A percentile compares a stretch with the other conserved stretches of the same genome.
phyloP scores from a whole-genome alignment of 2,797 vertebrate genomes.

The Sebastes oblongus region DNA sequence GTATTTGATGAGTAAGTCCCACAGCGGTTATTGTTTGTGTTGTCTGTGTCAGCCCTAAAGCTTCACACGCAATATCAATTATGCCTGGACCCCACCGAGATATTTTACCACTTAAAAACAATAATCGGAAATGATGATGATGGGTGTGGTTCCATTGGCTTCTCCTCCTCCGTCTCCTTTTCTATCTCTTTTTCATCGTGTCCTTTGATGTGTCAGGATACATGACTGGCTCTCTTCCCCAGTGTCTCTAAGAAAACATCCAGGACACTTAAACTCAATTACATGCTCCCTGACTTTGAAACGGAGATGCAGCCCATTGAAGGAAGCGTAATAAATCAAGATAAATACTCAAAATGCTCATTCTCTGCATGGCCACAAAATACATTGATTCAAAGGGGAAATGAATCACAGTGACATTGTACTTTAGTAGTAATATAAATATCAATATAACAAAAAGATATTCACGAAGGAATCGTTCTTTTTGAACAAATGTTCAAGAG shows the following conservation, averaged over 20 bases:
- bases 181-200: constrained; percentile 2
- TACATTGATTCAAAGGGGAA: constrained; percentile 22
- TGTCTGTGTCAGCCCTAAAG: constrained; percentile 9
- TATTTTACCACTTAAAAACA: constrained; percentile 32
- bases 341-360: constrained; percentile 33
- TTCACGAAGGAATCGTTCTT: neutral
- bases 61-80: constrained; percentile 30
- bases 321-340: constrained; percentile 45
- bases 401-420: neutral
- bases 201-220: constrained; percentile 35
- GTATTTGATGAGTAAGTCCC: constrained; percentile 7
- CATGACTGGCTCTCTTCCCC: constrained; percentile 26
- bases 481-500: neutral
- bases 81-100: constrained; percentile 18
- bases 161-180: constrained; percentile 5
- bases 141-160: constrained; percentile 33
- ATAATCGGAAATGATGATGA: constrained; percentile 32
- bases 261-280: constrained; percentile 52
- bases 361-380: neutral
- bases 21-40: constrained; percentile 22
- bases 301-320: constrained; percentile 22
- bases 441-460: too few species aligned
- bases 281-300: constrained; percentile 41
- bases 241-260: constrained; percentile 39
- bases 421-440: neutral